These are phyloP conservation scores for Hipparchia sbordonii DNA, from an alignment of 2,888 invertebrate genomes.

Conservation along the genomic window DNA sequence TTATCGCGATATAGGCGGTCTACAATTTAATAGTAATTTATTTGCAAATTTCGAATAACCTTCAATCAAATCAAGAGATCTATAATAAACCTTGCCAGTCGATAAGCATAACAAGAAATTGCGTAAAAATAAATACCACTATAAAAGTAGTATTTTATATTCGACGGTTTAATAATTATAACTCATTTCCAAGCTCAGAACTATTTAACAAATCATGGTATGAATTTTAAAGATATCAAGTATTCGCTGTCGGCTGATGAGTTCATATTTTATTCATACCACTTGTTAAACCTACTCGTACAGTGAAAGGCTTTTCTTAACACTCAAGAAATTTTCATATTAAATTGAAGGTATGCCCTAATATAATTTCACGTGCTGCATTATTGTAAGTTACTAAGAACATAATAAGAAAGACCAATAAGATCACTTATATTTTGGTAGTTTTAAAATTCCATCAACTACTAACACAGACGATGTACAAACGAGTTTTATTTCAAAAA, in stretches of 20 bases:
- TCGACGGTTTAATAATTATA: neutral
- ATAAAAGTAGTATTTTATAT: neutral
- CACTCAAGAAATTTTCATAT: conserved; percentile 50
- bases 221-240: conserved; percentile 15
- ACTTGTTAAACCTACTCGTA: conserved; percentile 54
- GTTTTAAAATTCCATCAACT: neutral
- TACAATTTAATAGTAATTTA: too few species aligned
- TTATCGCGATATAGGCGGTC: too few species aligned
- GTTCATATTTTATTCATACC: conserved; percentile 77
- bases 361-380: conserved; percentile 33
- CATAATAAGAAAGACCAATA: neutral
- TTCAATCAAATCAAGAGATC: too few species aligned
- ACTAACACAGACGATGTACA: too few species aligned
- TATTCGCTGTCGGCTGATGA: conserved; percentile 69
- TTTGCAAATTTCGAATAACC: too few species aligned
- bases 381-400: neutral
- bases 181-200: neutral
- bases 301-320: conserved; percentile 41
- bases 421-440: neutral
- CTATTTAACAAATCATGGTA: neutral
- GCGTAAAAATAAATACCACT: neutral
- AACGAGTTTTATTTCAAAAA: neutral
- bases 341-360: conserved; percentile 43
- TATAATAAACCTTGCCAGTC: too few species aligned
- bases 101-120: neutral